Percentiles rank a stretch among this genome's conserved stretches.
phyloP scores from a whole-genome alignment of 2,797 vertebrate species.

The Syndactyla subalaris region DNA sequence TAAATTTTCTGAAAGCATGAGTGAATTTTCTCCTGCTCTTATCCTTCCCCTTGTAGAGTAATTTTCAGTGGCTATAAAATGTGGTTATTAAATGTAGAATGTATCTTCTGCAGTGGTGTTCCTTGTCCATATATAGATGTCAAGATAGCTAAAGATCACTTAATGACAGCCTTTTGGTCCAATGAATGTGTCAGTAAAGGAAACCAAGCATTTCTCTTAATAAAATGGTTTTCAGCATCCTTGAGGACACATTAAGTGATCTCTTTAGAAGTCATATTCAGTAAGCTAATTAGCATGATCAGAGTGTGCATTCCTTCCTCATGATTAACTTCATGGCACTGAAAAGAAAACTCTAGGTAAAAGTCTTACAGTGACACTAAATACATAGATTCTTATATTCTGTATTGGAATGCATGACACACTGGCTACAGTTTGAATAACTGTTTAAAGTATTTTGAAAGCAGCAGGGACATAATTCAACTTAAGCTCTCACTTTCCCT shows the following conservation, averaged over 20 bases:
- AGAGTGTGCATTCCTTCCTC: conserved; percentile 36
- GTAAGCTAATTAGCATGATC: conserved; percentile 33
- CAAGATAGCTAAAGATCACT: not conserved
- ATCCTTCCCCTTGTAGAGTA: not conserved
- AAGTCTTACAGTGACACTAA: not conserved
- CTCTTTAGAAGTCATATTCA: conserved; percentile 19
- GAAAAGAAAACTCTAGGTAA: not conserved
- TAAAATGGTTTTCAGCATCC: conserved; percentile 33
- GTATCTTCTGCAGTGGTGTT: not conserved
- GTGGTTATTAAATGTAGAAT: not conserved
- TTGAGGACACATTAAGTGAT: conserved; percentile 15
- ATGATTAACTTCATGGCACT: conserved; percentile 13
- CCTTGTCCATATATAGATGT: not conserved
- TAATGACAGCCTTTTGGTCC: conserved; percentile 8
- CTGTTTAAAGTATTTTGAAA: conserved; percentile 38
- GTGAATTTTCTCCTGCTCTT: not conserved
- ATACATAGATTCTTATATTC: conserved; percentile 12
- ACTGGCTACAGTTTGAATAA: not conserved
- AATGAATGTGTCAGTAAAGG: not conserved
- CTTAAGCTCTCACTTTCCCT: conserved; percentile 24
- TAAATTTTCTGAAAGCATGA: not conserved
- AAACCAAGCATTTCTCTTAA: conserved; percentile 10
- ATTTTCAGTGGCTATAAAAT: not conserved
- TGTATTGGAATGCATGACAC: conserved; percentile 45
- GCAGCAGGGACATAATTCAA: conserved; percentile 50